These are phyloP conservation scores for Colinus virginianus DNA, from an alignment of 2,113 vertebrate species.

Conservation along the genomic window DNA sequence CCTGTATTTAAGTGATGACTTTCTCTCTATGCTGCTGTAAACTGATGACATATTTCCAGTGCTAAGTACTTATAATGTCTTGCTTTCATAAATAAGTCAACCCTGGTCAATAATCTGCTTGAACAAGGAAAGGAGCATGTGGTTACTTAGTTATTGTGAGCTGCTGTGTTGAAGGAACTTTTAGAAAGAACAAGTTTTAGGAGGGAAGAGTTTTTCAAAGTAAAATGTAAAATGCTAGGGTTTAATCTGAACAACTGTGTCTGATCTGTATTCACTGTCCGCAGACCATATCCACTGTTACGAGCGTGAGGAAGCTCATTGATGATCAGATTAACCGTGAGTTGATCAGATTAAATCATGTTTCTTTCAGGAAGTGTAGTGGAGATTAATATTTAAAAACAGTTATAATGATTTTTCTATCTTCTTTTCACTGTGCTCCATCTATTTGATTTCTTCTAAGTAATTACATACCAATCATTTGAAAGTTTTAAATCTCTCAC, in stretches of 20 bases:
- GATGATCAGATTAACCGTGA: background rate
- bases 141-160: slow-evolving; percentile 79
- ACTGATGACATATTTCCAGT: background rate
- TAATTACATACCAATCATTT: background rate
- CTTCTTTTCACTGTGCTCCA: background rate
- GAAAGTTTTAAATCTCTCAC: background rate
- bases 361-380: background rate
- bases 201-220: background rate
- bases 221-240: background rate
- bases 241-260: background rate
- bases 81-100: background rate
- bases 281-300: background rate
- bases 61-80: background rate
- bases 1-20: background rate
- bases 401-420: background rate
- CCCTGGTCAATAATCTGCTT: background rate
- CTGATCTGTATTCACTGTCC: background rate
- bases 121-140: background rate
- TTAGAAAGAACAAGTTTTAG: background rate
- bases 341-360: background rate
- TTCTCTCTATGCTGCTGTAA: background rate
- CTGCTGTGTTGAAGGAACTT: background rate
- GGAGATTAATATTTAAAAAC: background rate
- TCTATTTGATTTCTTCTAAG: background rate
- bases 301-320: background rate